Conservation (phyloP, 2,888 invertebrate species). For the Nyleta sp. region DNA sequence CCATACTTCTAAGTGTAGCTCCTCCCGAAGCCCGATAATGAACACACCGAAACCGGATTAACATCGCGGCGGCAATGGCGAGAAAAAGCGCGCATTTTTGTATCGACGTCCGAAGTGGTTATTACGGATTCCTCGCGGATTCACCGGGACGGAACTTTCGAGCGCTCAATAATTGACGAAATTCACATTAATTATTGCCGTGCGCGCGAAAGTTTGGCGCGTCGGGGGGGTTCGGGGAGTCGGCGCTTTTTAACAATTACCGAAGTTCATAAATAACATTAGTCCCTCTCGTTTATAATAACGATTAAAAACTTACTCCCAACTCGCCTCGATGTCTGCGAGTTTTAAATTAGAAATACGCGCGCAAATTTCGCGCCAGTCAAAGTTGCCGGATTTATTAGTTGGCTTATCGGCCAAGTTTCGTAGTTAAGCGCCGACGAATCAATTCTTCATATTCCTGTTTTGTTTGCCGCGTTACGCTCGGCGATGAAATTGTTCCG, state of each 20-base stretch:
- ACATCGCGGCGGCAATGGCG: background rate
- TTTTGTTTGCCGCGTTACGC: background rate
- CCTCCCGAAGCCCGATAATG: conserved; percentile 12
- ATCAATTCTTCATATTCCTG: conserved; percentile 8
- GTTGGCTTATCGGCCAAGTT: conserved; percentile 34
- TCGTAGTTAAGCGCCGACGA: conserved; percentile 5
- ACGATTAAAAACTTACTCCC: conserved; percentile 14
- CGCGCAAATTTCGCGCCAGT: conserved; percentile 15
- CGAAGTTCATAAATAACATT: conserved; percentile 32
- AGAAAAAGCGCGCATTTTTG: background rate
- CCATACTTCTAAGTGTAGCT: too few species aligned
- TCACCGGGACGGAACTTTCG: conserved; percentile 3
- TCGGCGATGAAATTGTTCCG: conserved; percentile 25
- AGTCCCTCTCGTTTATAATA: conserved; percentile 13
- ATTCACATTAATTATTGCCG: conserved; percentile 21
- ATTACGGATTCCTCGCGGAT: background rate
- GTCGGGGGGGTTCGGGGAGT: conserved; percentile 2
- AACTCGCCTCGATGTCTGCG: background rate
- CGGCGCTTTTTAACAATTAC: conserved; percentile 32
- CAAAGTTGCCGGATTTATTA: conserved; percentile 45
- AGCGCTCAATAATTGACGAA: conserved; percentile 15
- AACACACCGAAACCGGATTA: conserved; percentile 12
- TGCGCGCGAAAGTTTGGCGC: conserved; percentile 8
- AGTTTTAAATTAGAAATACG: conserved; percentile 36
- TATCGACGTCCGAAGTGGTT: too few species aligned